Conservation (phyloP, 2,113 vertebrate species). For the Labeo rohita region DNA sequence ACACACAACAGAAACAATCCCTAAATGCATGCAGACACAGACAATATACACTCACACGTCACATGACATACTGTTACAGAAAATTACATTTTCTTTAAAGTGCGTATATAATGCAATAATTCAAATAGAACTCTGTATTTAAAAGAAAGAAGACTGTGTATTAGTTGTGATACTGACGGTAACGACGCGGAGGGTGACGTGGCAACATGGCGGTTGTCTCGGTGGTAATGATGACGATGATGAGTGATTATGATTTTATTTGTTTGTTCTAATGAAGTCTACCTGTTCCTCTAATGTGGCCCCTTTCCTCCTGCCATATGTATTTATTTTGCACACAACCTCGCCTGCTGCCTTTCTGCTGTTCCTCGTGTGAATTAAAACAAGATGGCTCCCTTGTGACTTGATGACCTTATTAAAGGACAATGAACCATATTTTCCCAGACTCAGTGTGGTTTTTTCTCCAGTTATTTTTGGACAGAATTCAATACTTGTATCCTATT, state of each 20-base stretch:
- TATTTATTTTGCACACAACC: slow-evolving; percentile 53
- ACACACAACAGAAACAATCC: slow-evolving; percentile 9
- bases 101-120: slow-evolving; percentile 87
- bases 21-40: slow-evolving; percentile 54
- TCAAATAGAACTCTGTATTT: slow-evolving; percentile 76
- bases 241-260: slow-evolving; percentile 47
- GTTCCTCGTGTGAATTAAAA: slow-evolving; percentile 51
- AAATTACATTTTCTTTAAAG: slow-evolving; percentile 73
- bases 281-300: slow-evolving; percentile 3
- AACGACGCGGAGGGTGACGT: neutral
- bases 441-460: neutral
- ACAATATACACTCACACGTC: slow-evolving; percentile 70
- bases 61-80: slow-evolving; percentile 62
- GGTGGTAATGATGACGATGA: slow-evolving; percentile 40
- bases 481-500: neutral
- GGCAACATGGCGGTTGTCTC: slow-evolving; percentile 37
- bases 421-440: slow-evolving; percentile 64
- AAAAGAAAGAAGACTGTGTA: slow-evolving; percentile 53
- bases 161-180: slow-evolving; percentile 7
- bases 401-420: slow-evolving; percentile 70
- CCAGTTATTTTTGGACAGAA: neutral
- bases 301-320: slow-evolving; percentile 37
- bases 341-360: slow-evolving; percentile 50
- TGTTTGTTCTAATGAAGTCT: slow-evolving; percentile 63
- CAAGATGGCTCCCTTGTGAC: slow-evolving; percentile 62